Conservation (phyloP, 2,113 vertebrate species). For the Morone saxatilis region DNA sequence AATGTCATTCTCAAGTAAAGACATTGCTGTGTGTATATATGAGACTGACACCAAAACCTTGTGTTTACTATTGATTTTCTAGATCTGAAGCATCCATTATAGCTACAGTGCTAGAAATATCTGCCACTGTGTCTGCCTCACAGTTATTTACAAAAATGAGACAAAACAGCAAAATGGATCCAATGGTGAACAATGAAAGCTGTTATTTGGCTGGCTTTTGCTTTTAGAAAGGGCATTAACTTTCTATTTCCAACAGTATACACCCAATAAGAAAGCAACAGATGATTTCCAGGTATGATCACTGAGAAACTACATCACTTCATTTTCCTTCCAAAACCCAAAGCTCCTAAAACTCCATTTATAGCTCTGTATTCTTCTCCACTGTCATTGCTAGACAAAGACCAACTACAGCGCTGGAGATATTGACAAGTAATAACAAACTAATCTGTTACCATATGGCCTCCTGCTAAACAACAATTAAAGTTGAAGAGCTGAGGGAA, state of each 20-base stretch:
- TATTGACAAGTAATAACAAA: conserved; percentile 63
- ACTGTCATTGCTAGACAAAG: background rate
- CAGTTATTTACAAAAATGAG: background rate
- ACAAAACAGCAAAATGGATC: background rate
- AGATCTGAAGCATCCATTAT: conserved; percentile 3
- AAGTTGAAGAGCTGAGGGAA: conserved; percentile 61
- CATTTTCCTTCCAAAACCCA: background rate
- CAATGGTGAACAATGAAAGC: background rate
- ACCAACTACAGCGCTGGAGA: conserved; percentile 14
- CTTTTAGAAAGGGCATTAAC: background rate
- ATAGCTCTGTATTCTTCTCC: background rate
- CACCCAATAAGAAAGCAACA: background rate
- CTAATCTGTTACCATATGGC: conserved; percentile 61
- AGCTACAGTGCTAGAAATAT: background rate
- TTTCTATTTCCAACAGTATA: background rate
- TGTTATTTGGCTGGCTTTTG: background rate
- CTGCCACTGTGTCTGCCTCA: background rate
- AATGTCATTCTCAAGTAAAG: conserved; percentile 1
- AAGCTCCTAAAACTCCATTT: conserved; percentile 3
- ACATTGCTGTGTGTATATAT: background rate
- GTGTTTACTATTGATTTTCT: conserved; percentile 24
- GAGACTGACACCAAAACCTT: background rate
- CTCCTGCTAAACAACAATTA: conserved; percentile 75
- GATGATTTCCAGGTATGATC: conserved; percentile 4
- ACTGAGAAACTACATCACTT: background rate